Base-by-base conservation (phyloP, 2,113 vertebrate genomes). In the Dolichallabes microphthalmus region DNA sequence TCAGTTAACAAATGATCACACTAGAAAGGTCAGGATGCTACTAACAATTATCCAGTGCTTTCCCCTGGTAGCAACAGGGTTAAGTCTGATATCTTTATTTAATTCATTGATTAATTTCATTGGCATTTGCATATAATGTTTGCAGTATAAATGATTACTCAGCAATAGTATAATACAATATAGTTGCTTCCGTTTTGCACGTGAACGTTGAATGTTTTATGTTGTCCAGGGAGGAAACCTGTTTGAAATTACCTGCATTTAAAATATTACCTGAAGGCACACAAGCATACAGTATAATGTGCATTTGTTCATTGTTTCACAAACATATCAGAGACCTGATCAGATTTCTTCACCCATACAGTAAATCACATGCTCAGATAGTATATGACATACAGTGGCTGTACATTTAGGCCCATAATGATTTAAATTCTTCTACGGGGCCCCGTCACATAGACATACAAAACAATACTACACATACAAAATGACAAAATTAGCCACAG, bases 401-500 rank as follows among this genome's bases (percentile, higher is more conserved):
- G 15, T 20, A 32, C n/a, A 81, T 61, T 50, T 5, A 50, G 7
- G 50, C 60, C 32, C 64, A 25, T 13, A 17, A 15, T 13, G 22
- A 22, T 25, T 3, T 35, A 35, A 39, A 39, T 6, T 4, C 14
- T 66, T 69, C 66, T 71, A 25, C 14, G 39, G 17, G 64, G 6
- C 12, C 9, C 15, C 14, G 27, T 82, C 20, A 73, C 58, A 32
- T 45, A 69, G 30, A n/a, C 39, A 45, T 45, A 45, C 39, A 45
- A 45, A 45, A 45, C 39, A 45, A 45, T 45, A 30, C 35, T 4
- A 55, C 17, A 12, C 30, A 20, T n/a, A 58, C 3, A 76, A 45
- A 74, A 82, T 27, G n/a, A 83, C 60, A 82, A 55, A 58, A 58
- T 58, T 52, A 86, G 50, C 60, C 63, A 76, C 14, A 19, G 78